Base-by-base conservation (phyloP, 1,140 invertebrate genomes). In the Leguminivora glycinivorella region DNA sequence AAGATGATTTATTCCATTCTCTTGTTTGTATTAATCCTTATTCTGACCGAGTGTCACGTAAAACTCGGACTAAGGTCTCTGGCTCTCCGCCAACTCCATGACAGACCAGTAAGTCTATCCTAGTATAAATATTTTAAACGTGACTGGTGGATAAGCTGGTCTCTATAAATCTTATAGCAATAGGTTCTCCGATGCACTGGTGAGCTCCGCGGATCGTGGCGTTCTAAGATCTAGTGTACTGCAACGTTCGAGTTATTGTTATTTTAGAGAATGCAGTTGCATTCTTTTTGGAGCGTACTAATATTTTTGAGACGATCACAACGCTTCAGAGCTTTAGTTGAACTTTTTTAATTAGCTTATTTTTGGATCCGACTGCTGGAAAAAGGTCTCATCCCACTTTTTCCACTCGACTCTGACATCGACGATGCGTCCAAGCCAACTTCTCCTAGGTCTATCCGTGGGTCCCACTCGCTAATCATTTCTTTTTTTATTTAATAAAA, bases 91-190 rank as follows among this genome's bases (percentile, higher is more conserved):
- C 47, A 52, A 52, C 7, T 52, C 2, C n/a, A 52, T 52, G 47
- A 52, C 47, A 22, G 47, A 52, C 47, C 19, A 19, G 43, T 52
- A 52, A 52, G 5, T 10, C 47, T 52, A 52, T 22, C 47, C 9
- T 19, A 52, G 17, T 22, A 52, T 52, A 52, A 52, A 52, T 52
- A 52, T 52, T 52, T 52, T 52, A 52, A 52, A 22, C 47, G 7
- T 52, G 19, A 52, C 47, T 52, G 47, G 7, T 17, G 19, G 7
- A 52, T 52, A 22, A 6, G 22, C 47, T 52, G 5, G 14, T 52
- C 17, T 0, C 19, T 9, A 52, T 52, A 52, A 52, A 52, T 52
- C 47, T 22, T 52, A 22, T n/a, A 47, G 47, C 47, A 22, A 52
- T 22, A 22, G 19, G 47, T 52, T 52, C 17, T 52, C 47, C 19